phyloP scores from a whole-genome alignment of 1,140 invertebrate species.

The Doryteuthis pealeii region DNA sequence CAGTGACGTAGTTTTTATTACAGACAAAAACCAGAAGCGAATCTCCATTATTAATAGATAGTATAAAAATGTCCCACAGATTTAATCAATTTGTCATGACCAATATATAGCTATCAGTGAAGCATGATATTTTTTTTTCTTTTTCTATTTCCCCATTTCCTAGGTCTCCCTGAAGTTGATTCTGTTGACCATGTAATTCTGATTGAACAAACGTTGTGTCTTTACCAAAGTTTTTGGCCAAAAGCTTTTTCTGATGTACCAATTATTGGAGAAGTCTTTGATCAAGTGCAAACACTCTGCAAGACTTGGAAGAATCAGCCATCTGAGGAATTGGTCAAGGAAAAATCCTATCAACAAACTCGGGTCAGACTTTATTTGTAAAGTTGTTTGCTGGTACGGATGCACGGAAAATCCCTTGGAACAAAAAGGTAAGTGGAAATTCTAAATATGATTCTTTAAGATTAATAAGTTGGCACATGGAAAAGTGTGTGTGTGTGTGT shows the following conservation, averaged over 20 bases:
- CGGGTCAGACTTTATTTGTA: slow-evolving; percentile 19
- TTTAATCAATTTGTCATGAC: no score
- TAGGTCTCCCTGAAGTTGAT: not conserved
- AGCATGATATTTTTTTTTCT: no score
- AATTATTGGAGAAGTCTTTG: not conserved
- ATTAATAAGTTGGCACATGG: no score
- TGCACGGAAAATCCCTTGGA: slow-evolving; percentile 31
- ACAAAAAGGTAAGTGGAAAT: no score
- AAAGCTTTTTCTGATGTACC: slow-evolving; percentile 21
- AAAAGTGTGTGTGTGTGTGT: no score
- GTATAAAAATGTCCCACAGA: no score
- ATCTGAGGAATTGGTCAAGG: not conserved
- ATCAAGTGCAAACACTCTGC: not conserved
- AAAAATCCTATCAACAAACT: no score
- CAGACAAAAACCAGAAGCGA: no score
- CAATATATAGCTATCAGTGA: no score
- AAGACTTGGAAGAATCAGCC: not conserved
- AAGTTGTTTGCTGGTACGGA: slow-evolving; percentile 30
- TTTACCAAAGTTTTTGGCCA: slow-evolving; percentile 29
- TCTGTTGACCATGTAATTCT: slow-evolving; percentile 21
- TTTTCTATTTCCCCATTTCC: not conserved
- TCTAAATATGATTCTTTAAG: no score
- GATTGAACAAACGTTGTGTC: slow-evolving; percentile 26
- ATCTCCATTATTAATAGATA: no score
- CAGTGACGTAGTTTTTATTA: no score